These are phyloP conservation scores for Otocyon megalotis DNA, from an alignment of 2,113 vertebrate genomes.

Conservation along the genomic window DNA sequence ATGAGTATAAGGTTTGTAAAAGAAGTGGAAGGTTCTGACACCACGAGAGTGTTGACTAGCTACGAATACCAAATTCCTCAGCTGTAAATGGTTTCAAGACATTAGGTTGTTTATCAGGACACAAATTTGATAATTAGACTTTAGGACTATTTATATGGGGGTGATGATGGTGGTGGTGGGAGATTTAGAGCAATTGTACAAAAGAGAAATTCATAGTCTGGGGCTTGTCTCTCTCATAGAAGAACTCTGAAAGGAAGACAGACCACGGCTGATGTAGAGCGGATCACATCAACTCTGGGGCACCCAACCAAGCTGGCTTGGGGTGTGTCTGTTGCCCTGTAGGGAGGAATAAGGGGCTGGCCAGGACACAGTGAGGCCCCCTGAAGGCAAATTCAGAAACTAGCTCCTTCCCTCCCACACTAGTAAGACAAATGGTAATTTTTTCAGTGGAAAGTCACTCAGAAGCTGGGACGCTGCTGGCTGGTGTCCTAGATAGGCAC, in stretches of 20 bases:
- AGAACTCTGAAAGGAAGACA: background rate
- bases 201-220: conserved; percentile 59
- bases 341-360: background rate
- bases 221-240: background rate
- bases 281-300: background rate
- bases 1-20: conserved; percentile 21
- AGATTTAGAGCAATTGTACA: conserved; percentile 53
- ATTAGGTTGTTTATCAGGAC: conserved; percentile 67
- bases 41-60: conserved; percentile 1
- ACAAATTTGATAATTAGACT: conserved; percentile 68
- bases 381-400: conserved; percentile 46
- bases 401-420: background rate
- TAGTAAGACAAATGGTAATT: conserved; percentile 9
- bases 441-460: conserved; percentile 51
- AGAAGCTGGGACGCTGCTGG: background rate
- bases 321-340: background rate
- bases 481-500: background rate
- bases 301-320: background rate
- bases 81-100: conserved; percentile 52
- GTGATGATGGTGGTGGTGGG: background rate
- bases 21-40: conserved; percentile 63
- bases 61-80: conserved; percentile 53
- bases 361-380: background rate
- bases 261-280: background rate
- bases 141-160: background rate